Base-by-base conservation (phyloP, 2,888 invertebrate genomes). In the Spicauda simplicius region DNA sequence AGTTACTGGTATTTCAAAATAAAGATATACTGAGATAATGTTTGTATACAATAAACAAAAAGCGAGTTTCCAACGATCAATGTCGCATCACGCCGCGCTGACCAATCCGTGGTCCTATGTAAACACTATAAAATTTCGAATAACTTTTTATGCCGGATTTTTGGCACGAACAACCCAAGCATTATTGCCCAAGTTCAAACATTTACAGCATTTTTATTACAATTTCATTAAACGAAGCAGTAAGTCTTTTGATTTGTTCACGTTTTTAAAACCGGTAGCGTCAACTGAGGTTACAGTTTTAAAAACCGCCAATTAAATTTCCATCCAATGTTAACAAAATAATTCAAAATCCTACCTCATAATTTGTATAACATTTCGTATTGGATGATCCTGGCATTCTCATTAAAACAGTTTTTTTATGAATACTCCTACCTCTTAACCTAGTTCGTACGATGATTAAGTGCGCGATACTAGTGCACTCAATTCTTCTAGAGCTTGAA, bases 11-110 rank as follows among this genome's bases (percentile, higher is more conserved):
- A 11, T 41, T 41, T 14, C 2, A 14, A 41, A 41, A 41, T 14
- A 41, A 41, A 41, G 41, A 73, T 73, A 69, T 67, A 70, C 71
- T 71, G 74, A 72, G 79, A 80, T 41, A 41, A 41, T 41, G 1
- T 14, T 25, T 25, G 25, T 10, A 80, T 77, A 25, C 2, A 58
- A 58, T 33, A 33, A 33, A 33, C 33, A 48, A 60, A 50, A n/a
- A n/a, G n/a, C n/a, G n/a, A n/a, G 33, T 7, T 18, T 33, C 0
- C n/a, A 14, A 50, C 14, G 30, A 60, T 50, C 48, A 8, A 16
- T 60, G 25, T 30, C 30, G 18, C 16, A 50, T 18, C 50, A 25
- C 50, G 50, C 20, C 5, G 50, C 0, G 18, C 12, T 50, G 30
- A 25, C 60, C 48, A 48, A 48, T n/a, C 25, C 58, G 25, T 14